phyloP scores from a whole-genome alignment of 2,113 vertebrate species.

The Corvus cornix region DNA sequence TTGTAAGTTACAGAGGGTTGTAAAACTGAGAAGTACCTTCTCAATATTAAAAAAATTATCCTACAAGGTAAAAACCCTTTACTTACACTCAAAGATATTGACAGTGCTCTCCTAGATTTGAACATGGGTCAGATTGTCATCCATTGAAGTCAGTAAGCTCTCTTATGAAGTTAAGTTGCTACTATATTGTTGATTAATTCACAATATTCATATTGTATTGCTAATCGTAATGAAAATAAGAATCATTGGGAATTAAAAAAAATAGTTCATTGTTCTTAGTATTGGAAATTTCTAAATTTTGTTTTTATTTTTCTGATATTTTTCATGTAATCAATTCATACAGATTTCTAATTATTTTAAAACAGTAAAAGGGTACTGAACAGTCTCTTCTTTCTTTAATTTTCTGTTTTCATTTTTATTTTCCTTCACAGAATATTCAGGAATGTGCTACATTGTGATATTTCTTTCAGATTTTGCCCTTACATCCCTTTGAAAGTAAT shows the following conservation, averaged over 20 bases:
- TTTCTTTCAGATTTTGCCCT: neutral
- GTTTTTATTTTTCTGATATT: neutral
- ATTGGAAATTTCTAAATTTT: neutral
- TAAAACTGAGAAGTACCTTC: neutral
- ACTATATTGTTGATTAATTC: neutral
- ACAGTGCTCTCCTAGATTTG: neutral
- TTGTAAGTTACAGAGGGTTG: neutral
- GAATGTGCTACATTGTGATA: neutral
- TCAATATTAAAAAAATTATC: neutral
- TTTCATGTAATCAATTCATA: neutral
- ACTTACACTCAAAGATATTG: neutral
- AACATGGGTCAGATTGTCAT: neutral
- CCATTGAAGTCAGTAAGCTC: no score
- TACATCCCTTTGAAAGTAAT: neutral
- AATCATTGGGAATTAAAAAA: neutral
- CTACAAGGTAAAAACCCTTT: neutral
- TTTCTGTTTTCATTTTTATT: neutral
- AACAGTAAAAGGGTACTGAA: neutral
- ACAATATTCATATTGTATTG: neutral
- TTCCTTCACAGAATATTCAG: neutral
- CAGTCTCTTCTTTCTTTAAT: neutral
- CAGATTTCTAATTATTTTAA: neutral
- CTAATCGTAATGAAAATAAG: neutral
- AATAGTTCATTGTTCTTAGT: neutral
- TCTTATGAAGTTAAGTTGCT: neutral